Percentiles rank a stretch among this genome's conserved stretches.
These are phyloP conservation scores for Trissolcus brochymenae DNA, from an alignment of 2,888 invertebrate genomes.

Conservation along the genomic window DNA sequence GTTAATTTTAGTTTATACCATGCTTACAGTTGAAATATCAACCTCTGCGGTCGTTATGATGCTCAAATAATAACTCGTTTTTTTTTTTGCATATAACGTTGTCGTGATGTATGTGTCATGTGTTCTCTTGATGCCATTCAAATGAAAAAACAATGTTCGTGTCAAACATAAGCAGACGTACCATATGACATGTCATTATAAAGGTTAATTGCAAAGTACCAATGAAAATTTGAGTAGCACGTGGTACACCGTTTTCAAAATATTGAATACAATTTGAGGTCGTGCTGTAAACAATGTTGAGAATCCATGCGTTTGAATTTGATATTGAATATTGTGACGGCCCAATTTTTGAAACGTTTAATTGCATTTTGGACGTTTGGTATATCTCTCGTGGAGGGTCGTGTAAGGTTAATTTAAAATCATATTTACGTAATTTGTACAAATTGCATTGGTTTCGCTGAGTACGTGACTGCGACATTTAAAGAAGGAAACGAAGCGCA, in stretches of 20 bases:
- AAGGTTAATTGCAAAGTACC: conserved; percentile 55
- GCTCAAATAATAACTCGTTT: no score
- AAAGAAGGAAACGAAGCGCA: conserved; percentile 69
- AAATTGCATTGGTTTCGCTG: conserved; percentile 21
- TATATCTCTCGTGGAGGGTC: no score
- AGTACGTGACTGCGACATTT: conserved; percentile 49
- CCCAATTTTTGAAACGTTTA: not conserved
- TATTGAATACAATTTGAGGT: conserved; percentile 34
- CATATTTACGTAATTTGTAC: conserved; percentile 1
- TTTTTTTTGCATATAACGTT: not conserved
- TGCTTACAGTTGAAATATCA: not conserved
- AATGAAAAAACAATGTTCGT: conserved; percentile 32
- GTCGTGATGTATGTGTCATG: conserved; percentile 26
- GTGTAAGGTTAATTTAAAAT: not conserved
- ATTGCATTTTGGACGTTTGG: not conserved
- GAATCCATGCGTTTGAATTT: conserved; percentile 67
- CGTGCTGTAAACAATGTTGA: conserved; percentile 57
- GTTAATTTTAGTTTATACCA: not conserved
- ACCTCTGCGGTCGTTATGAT: no score
- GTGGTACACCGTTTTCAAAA: conserved; percentile 36
- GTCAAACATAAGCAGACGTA: conserved; percentile 54
- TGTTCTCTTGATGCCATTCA: conserved; percentile 15
- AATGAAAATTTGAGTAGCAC: conserved; percentile 61
- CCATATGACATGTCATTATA: conserved; percentile 67
- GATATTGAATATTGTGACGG: conserved; percentile 58